A percentile compares a stretch with the other conserved stretches of the same genome.
phyloP scores from a whole-genome alignment of 2,888 invertebrate genomes.

The Andrena bicolor region DNA sequence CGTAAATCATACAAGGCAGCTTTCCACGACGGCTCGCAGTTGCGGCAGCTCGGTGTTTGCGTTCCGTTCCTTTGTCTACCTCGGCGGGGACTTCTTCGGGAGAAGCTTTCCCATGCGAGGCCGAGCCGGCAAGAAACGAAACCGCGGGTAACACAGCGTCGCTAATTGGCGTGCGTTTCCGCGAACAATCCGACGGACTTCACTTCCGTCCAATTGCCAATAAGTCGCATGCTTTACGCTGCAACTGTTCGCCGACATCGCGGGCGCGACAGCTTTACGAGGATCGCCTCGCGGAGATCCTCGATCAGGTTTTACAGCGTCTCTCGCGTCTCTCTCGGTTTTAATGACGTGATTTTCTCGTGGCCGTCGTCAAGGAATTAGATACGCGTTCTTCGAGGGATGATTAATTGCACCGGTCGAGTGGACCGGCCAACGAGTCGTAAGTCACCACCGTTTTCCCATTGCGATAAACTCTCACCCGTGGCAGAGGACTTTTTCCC shows the following conservation, averaged over 20 bases:
- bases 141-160: constrained; percentile 17
- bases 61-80: not conserved
- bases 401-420: constrained; percentile 58
- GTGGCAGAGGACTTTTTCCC: not conserved
- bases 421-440: constrained; percentile 9
- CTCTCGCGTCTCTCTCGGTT: not conserved
- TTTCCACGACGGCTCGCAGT: not conserved
- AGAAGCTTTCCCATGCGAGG: constrained; percentile 2
- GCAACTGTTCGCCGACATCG: not conserved
- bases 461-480: constrained; percentile 36
- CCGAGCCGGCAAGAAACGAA: not conserved
- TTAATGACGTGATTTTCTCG: constrained; percentile 26
- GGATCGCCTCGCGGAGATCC: constrained; percentile 18
- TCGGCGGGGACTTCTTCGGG: not conserved
- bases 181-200: constrained; percentile 3
- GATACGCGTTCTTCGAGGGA: constrained; percentile 33
- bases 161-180: constrained; percentile 42
- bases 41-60: not conserved
- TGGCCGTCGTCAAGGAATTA: constrained; percentile 50
- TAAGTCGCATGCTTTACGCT: constrained; percentile 44
- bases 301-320: constrained; percentile 20
- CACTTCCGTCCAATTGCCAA: constrained; percentile 45
- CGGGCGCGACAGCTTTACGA: constrained; percentile 23
- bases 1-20: not conserved
- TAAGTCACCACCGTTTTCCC: constrained; percentile 44